phyloP scores from a whole-genome alignment of 2,888 invertebrate genomes.

The Sesia apiformis region DNA sequence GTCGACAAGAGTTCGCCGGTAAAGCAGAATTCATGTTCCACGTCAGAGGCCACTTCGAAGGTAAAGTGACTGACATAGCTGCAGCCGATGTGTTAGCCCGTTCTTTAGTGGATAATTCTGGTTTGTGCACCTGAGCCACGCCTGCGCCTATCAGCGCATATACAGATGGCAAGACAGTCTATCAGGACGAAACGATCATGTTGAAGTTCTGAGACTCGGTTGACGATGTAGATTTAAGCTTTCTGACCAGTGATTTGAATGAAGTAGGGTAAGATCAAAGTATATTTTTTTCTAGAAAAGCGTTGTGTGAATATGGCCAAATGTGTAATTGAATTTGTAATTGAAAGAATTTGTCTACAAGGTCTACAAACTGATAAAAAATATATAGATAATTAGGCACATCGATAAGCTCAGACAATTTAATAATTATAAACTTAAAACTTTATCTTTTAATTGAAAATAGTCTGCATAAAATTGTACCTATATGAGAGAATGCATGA shows the following conservation, averaged over 20 bases:
- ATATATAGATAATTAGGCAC: no score
- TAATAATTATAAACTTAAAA: no score
- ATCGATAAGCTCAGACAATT: no score
- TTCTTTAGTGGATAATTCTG: slow-evolving; percentile 69
- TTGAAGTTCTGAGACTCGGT: slow-evolving; percentile 50
- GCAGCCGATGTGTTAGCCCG: slow-evolving; percentile 68
- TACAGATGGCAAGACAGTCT: slow-evolving; percentile 50
- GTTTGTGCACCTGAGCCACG: slow-evolving; percentile 71
- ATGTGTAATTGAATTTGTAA: no score
- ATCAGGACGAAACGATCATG: slow-evolving; percentile 64
- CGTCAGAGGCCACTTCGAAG: slow-evolving; percentile 78
- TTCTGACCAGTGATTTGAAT: slow-evolving; percentile 6
- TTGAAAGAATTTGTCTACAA: no score
- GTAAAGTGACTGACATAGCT: slow-evolving; percentile 67
- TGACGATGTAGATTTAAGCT: slow-evolving; percentile 9
- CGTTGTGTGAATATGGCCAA: no score
- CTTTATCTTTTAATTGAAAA: no score
- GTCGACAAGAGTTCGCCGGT: slow-evolving; percentile 78
- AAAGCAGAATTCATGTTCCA: slow-evolving; percentile 82
- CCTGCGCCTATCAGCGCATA: slow-evolving; percentile 55
- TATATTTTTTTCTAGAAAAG: no score
- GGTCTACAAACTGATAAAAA: no score
- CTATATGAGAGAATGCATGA: no score
- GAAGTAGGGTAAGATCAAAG: background rate
- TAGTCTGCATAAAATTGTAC: no score